Evolutionary conservation across 2,113 vertebrate species (phyloP), one percentile per base, ranked within the genome.

Genomic region (Mixornis gularis): DNA sequence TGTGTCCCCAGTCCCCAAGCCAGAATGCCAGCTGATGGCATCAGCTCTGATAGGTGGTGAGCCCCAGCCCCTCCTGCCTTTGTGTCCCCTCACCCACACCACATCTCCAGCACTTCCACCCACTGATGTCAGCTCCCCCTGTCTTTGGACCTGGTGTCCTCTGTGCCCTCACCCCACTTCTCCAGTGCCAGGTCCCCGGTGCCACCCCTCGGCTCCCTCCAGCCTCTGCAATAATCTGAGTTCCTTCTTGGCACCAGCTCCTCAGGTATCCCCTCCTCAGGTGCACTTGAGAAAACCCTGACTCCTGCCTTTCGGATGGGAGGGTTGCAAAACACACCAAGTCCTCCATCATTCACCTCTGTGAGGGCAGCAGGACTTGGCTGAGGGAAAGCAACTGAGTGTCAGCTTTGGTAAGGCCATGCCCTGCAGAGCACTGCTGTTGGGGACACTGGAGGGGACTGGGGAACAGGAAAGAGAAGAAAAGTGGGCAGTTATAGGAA

Each of bases 401-500:
- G n/a, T 8, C 62, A 77, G 48, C 62, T 85, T 64, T 82, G 53
- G 29, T 16, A 52, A 64, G 73, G 51, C 66, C 41, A 21, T n/a
- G 78, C 17, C 38, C 27, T 1, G 1, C 44, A 44, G 2, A 49
- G 41, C 70, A 38, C 52, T 59, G 41, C 24, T n/a, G 4, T 62
- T 18, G 16, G 10, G 17, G 26, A 27, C 25, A 41, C 38, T 38
- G 51, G 55, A 73, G 49, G 17, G 51, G 38, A 48, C 0, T 55
- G 40, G 65, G 58, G 76, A 91, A 82, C 17, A 79, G 49, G 49
- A 85, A 83, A 73, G 63, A 79, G 59, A 83, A 87, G 74, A 70
- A 82, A 79, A 21, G 74, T 68, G 71, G 65, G 74, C 41, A 66
- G 19, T 93, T 92, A 93, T 85, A 64, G 79, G 85, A 96, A 96